phyloP scores from a whole-genome alignment of 2,113 vertebrate genomes.

The Ictidomys tridecemlineatus region DNA sequence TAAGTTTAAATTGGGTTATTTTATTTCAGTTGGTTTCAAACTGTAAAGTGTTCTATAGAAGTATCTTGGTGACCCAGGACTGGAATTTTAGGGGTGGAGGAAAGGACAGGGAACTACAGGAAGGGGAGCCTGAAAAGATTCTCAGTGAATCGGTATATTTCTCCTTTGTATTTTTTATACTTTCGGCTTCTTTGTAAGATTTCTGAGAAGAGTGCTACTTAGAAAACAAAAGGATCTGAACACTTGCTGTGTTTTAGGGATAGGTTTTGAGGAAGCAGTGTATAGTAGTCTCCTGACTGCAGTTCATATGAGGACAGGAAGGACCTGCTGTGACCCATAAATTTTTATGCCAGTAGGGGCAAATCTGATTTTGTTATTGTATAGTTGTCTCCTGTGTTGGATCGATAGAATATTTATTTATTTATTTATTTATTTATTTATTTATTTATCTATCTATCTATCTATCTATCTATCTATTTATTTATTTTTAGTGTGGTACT shows the following conservation, averaged over 20 bases:
- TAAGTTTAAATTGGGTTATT: constrained; percentile 17
- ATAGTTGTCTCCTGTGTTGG: not conserved
- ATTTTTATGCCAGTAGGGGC: not conserved
- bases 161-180: not conserved
- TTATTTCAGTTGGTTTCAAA: constrained; percentile 41
- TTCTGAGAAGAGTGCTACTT: constrained; percentile 1
- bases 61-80: not conserved
- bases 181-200: not conserved
- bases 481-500: too few species aligned
- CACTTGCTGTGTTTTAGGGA: not conserved
- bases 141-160: not conserved
- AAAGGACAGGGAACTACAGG: too few species aligned
- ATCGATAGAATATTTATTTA: not conserved
- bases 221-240: not conserved
- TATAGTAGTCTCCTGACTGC: not conserved
- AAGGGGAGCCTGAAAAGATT: not conserved
- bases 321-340: not conserved
- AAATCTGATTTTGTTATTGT: constrained; percentile 21
- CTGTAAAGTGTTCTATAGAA: not conserved
- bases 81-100: not conserved
- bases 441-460: too few species aligned
- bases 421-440: too few species aligned
- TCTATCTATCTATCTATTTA: not conserved
- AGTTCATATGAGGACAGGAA: not conserved
- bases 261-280: constrained; percentile 27